Conservation (phyloP, 2,888 invertebrate species). For the Zhuqinia jingwanae region DNA sequence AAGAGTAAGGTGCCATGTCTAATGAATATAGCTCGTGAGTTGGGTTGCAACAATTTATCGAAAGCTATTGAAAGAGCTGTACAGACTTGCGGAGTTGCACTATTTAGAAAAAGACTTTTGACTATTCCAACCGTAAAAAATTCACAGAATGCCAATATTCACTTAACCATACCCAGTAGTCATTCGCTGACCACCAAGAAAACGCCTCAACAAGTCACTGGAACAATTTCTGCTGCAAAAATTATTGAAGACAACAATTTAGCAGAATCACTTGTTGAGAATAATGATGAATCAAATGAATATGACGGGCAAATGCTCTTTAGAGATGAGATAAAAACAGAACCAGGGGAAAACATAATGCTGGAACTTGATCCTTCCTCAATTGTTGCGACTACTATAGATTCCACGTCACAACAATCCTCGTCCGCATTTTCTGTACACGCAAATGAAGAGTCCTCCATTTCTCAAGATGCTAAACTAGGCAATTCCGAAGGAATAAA, state of each 20-base stretch:
- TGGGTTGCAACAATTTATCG: constrained; percentile 61
- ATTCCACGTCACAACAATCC: neutral
- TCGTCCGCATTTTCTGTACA: neutral
- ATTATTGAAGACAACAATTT: too few species aligned
- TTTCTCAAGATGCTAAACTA: neutral
- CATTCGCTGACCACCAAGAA: neutral
- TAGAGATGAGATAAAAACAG: constrained; percentile 29
- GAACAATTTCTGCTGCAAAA: too few species aligned
- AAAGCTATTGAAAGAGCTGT: constrained; percentile 68
- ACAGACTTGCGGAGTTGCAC: constrained; percentile 65
- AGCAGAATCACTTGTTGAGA: too few species aligned
- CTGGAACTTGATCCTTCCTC: constrained; percentile 24
- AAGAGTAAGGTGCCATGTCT: constrained; percentile 61
- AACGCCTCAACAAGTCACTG: neutral
- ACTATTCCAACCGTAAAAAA: constrained; percentile 32
- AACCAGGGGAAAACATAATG: constrained; percentile 53
- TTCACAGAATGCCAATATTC: neutral
- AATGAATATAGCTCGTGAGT: constrained; percentile 66
- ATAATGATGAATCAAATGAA: neutral
- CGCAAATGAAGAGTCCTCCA: neutral
- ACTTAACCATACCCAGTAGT: neutral
- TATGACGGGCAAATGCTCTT: neutral
- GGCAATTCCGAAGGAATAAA: neutral
- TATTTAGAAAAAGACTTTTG: constrained; percentile 67
- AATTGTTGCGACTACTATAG: constrained; percentile 19